These are phyloP conservation scores for Myiozetetes cayanensis DNA, from an alignment of 2,113 vertebrate genomes.

Conservation along the genomic window DNA sequence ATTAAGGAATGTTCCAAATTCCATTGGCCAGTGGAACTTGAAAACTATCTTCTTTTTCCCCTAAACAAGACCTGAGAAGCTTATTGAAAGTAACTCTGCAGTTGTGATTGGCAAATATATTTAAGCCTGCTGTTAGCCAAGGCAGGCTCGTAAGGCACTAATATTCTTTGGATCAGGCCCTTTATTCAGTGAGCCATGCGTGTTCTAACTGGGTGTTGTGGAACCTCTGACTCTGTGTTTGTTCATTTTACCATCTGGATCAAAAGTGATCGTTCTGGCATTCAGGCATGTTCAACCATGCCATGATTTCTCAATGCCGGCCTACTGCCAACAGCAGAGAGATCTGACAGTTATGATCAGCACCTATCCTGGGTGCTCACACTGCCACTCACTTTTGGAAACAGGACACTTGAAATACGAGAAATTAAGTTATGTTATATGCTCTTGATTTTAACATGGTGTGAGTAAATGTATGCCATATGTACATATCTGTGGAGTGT, in stretches of 20 bases:
- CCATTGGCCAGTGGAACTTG: not conserved
- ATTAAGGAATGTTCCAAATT: not conserved
- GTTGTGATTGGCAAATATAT: not conserved
- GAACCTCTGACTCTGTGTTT: not conserved
- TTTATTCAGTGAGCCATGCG: not conserved
- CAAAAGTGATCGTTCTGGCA: conserved; percentile 4
- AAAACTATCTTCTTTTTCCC: not conserved
- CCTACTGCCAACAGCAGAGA: not conserved
- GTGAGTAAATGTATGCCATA: not conserved
- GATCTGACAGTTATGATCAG: not conserved
- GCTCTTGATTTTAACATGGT: not conserved
- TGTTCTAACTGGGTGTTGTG: not conserved
- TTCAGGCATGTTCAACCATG: conserved; percentile 1
- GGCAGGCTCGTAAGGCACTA: not conserved
- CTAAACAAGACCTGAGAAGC: not conserved
- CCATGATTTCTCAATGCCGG: not conserved
- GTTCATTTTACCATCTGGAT: conserved; percentile 22
- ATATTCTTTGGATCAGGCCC: not conserved
- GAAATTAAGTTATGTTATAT: not conserved
- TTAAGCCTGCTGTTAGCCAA: not conserved
- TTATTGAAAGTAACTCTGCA: not conserved
- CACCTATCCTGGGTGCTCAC: not conserved
- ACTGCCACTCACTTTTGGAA: not conserved
- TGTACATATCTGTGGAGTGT: not conserved
- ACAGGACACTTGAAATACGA: not conserved